A percentile compares a stretch with the other conserved stretches of the same genome.
phyloP scores from a whole-genome alignment of 1,140 invertebrate genomes.

The Bombus impatiens region DNA sequence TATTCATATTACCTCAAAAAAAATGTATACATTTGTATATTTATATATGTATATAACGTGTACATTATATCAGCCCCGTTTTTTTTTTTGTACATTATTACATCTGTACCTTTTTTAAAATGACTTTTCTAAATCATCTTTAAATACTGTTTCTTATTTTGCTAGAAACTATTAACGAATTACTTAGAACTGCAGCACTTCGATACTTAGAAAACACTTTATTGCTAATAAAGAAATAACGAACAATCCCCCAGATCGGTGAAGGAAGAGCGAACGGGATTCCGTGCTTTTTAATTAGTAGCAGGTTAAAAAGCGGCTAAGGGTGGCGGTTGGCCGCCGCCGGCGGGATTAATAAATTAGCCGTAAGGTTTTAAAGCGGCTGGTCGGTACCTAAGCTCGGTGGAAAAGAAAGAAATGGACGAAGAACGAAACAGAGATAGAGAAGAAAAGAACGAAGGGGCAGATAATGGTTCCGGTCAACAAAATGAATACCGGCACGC shows the following conservation, averaged over 20 bases:
- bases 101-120: background rate
- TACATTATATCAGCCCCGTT: background rate
- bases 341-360: slow-evolving; percentile 79
- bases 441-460: slow-evolving; percentile 27
- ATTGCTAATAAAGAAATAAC: background rate
- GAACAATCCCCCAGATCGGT: background rate
- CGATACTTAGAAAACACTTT: background rate
- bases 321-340: slow-evolving; percentile 47
- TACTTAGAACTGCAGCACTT: background rate
- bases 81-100: background rate
- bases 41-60: no score
- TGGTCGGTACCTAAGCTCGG: slow-evolving; percentile 62
- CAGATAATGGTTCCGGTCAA: slow-evolving; percentile 79
- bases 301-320: slow-evolving; percentile 62
- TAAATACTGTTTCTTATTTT: background rate
- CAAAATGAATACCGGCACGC: slow-evolving; percentile 81
- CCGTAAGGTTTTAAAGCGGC: slow-evolving; percentile 75
- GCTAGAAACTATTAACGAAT: background rate
- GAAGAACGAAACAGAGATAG: background rate
- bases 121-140: background rate
- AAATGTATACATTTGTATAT: background rate
- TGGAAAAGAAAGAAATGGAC: slow-evolving; percentile 6
- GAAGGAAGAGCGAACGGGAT: slow-evolving; percentile 13
- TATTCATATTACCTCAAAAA: background rate
- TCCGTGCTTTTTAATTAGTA: slow-evolving; percentile 66